Conservation (phyloP, 2,888 invertebrate genomes). For the Aphodius sticticus region DNA sequence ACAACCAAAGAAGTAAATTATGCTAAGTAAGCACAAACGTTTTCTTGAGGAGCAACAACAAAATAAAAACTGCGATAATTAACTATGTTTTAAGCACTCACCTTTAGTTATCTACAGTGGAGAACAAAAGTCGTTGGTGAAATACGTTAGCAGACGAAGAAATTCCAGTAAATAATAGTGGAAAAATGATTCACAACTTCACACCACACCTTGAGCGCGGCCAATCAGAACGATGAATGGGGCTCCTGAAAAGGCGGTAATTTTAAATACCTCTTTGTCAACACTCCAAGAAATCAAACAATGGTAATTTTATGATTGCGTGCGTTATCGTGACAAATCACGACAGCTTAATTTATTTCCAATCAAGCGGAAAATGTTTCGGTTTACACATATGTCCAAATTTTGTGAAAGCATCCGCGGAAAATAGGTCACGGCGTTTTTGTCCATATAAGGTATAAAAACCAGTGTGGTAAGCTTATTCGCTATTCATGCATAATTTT, state of each 20-base stretch:
- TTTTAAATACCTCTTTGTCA: conserved; percentile 24
- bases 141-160: conserved; percentile 6
- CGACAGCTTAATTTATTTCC: background rate
- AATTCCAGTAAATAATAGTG: conserved; percentile 24
- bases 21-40: background rate
- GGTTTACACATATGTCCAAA: conserved; percentile 12
- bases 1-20: conserved; percentile 8
- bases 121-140: background rate
- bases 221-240: conserved; percentile 32
- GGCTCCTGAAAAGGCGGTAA: conserved; percentile 6
- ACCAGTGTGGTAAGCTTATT: background rate
- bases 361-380: conserved; percentile 4
- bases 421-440: conserved; percentile 17
- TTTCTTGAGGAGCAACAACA: background rate
- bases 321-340: background rate
- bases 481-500: background rate
- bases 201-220: conserved; percentile 35
- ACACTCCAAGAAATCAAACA: background rate
- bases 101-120: background rate
- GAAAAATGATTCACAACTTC: conserved; percentile 19
- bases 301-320: background rate
- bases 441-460: conserved; percentile 16
- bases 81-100: conserved; percentile 8
- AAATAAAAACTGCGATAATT: background rate
- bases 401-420: conserved; percentile 9